Evolutionary conservation across 2,113 vertebrate species (phyloP), one percentile per base, ranked within the genome.

Genomic region (Chitala chitala): DNA sequence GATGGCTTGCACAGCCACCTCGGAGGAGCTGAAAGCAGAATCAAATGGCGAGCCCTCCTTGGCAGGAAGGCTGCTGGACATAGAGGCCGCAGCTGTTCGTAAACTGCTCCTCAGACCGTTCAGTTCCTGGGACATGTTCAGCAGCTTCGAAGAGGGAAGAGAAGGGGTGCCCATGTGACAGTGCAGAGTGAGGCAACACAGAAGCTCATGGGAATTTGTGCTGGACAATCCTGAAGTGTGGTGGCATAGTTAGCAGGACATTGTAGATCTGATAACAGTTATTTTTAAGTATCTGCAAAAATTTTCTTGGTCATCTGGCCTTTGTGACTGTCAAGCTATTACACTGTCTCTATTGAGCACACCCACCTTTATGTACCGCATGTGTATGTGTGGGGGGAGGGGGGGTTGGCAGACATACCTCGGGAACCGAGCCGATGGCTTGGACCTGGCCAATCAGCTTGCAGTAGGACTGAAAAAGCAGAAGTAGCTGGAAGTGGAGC

Each of bases 391-490:
- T 0, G 20, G 64, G 46, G 22, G 44, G 38, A 15, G 24, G 56
- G 5, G 24, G 56, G 29, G 20, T 7, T 46, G n/a, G 46, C 17
- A 13, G 22, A 1, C 15, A 77, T 90, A 99, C 97, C 96, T 98
- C 95, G 70, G 97, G 97, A 87, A 94, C 92, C 53, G 96, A 94
- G 87, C 94, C 96, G 84, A 97, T 92, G 87, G 95, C 93, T 0
- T 98, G 94, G 75, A 99, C 94, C 86, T 99, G 96, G 81, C 94
- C 94, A 29, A 98, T 98, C 85, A 99, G 95, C 76, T 98, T 95
- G 85, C 96, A 99, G 90, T 99, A 99, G 74, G 95, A 98, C 82
- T 99, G 96, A 90, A 98, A 99, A 83, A 99, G 94, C 75, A 99
- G 89, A 63, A 99, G 91, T 76, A 99, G 92, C 91, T 99, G 97